phyloP scores from a whole-genome alignment of 2,888 invertebrate genomes.

The Raillietiella orientalis region DNA sequence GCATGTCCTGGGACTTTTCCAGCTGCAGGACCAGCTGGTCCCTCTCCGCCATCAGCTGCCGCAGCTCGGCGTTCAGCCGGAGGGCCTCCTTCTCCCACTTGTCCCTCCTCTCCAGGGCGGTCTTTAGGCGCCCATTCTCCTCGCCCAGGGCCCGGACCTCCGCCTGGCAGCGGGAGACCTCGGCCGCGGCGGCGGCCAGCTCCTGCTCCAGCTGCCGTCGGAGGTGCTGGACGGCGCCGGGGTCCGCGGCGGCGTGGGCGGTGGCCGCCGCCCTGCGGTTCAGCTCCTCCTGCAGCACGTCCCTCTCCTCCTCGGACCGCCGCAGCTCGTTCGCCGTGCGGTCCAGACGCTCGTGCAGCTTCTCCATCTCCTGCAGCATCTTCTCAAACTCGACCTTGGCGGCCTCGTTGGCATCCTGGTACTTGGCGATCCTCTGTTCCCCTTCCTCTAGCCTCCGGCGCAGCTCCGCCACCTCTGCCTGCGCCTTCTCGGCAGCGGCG shows the following conservation, averaged over 20 bases:
- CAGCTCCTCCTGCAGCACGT: constrained; percentile 15
- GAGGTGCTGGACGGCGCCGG: too few relatives aligned
- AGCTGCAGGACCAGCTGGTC: constrained; percentile 61
- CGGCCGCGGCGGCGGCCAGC: constrained; percentile 7
- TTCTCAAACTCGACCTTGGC: constrained; percentile 54
- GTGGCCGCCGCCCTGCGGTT: too few relatives aligned
- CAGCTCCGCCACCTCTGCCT: too few relatives aligned
- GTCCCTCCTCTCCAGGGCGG: constrained; percentile 40
- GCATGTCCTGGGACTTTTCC: constrained; percentile 71
- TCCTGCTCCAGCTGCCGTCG: too few relatives aligned
- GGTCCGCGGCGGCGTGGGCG: too few relatives aligned
- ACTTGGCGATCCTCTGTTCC: constrained; percentile 45
- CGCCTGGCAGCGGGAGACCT: constrained; percentile 8
- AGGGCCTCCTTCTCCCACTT: constrained; percentile 41
- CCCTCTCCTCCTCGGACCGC: constrained; percentile 25
- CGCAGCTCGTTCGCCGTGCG: constrained; percentile 32
- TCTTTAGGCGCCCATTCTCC: constrained; percentile 22
- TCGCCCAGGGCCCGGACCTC: constrained; percentile 6
- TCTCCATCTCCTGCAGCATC: constrained; percentile 28
- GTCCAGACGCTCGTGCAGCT: constrained; percentile 47
- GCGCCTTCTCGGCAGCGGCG: too few relatives aligned
- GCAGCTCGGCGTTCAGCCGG: constrained; percentile 50
- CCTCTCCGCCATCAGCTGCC: constrained; percentile 47
- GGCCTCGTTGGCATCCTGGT: constrained; percentile 46
- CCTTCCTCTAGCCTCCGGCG: too few relatives aligned